phyloP scores from a whole-genome alignment of 2,113 vertebrate species.

The Perccottus glenii region DNA sequence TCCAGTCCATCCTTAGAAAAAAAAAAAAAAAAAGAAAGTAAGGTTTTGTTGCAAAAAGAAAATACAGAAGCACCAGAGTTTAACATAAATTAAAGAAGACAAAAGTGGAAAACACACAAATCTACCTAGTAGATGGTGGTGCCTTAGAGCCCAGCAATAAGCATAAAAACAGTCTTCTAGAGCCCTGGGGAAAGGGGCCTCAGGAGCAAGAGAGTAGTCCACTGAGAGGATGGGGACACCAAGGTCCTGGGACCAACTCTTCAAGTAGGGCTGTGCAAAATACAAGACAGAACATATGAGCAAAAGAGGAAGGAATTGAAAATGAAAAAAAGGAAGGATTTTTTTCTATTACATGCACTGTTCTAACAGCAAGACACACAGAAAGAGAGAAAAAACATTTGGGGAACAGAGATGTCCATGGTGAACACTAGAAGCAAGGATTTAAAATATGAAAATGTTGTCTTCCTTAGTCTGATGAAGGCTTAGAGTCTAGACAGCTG shows the following conservation, averaged over 20 bases:
- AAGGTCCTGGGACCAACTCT: slow-evolving; percentile 89
- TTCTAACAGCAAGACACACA: slow-evolving; percentile 17
- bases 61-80: not conserved
- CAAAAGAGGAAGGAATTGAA: not conserved
- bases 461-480: slow-evolving; percentile 48
- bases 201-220: slow-evolving; percentile 91
- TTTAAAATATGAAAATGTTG: slow-evolving; percentile 40
- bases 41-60: not conserved
- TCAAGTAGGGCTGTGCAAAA: slow-evolving; percentile 84
- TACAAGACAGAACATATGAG: slow-evolving; percentile 28
- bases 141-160: slow-evolving; percentile 90
- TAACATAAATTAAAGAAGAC: not conserved
- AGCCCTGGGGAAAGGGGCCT: slow-evolving; percentile 89
- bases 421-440: slow-evolving; percentile 12
- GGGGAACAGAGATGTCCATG: not conserved
- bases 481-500: slow-evolving; percentile 49
- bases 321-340: not conserved
- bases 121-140: slow-evolving; percentile 87
- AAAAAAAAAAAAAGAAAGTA: not conserved
- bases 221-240: slow-evolving; percentile 88
- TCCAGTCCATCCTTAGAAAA: slow-evolving; percentile 90
- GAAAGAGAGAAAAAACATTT: not conserved
- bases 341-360: not conserved
- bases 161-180: slow-evolving; percentile 93
- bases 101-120: not conserved